Evolutionary conservation across 2,888 invertebrate species (phyloP).

Genomic region (Tinea trinotella): DNA sequence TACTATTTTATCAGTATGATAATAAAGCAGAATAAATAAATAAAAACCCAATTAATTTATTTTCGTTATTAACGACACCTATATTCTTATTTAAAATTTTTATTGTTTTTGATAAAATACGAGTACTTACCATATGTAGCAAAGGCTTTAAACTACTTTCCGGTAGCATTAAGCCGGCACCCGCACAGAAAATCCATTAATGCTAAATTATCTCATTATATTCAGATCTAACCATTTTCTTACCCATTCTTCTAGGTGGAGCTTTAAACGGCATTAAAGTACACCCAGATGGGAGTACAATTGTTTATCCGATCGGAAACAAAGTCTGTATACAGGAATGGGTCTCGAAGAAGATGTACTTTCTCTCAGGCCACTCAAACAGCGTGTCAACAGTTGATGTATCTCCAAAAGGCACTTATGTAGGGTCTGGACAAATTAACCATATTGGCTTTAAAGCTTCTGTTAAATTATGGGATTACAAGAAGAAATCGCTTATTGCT

Average conservation of each 20-base stretch:
- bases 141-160: too few relatives aligned
- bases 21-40: too few relatives aligned
- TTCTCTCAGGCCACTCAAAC: constrained; percentile 86
- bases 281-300: constrained; percentile 80
- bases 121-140: too few relatives aligned
- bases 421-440: constrained; percentile 93
- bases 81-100: too few relatives aligned
- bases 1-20: too few relatives aligned
- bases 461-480: constrained; percentile 91
- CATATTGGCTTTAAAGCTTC: constrained; percentile 92
- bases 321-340: constrained; percentile 82
- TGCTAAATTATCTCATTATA: too few relatives aligned
- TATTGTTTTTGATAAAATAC: too few relatives aligned
- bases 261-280: constrained; percentile 74
- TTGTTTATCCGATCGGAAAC: constrained; percentile 84
- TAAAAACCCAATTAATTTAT: too few relatives aligned
- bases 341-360: constrained; percentile 78
- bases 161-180: too few relatives aligned
- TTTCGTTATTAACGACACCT: too few relatives aligned
- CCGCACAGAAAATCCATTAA: too few relatives aligned
- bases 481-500: constrained; percentile 72
- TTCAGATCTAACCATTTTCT: too few relatives aligned
- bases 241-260: constrained; percentile 38
- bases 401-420: constrained; percentile 80
- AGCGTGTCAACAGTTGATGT: constrained; percentile 83